Evolutionary conservation across 23 tunicate genomes (phyloP).

Genomic region (Halocynthia aurantium): DNA sequence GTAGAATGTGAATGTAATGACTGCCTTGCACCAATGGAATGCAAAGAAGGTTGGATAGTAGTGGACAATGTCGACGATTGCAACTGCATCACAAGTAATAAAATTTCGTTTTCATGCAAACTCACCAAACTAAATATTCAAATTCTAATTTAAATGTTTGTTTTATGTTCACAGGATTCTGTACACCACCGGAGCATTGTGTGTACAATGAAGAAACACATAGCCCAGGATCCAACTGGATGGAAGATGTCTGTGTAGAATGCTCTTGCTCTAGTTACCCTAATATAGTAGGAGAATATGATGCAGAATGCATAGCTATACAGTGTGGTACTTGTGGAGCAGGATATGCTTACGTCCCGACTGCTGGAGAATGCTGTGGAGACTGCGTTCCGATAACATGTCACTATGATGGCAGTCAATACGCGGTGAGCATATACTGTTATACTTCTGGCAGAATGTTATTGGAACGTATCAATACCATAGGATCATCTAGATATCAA

Average conservation of each 20-base stretch:
- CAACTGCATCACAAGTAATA: constrained; percentile 72
- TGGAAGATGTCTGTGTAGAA: constrained; percentile 80
- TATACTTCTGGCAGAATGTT: too few species aligned
- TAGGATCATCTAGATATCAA: too few species aligned
- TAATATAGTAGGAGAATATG: constrained; percentile 59
- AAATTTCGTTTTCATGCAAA: neutral
- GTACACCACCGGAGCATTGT: constrained; percentile 63
- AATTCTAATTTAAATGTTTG: neutral
- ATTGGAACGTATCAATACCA: too few species aligned
- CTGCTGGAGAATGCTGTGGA: constrained; percentile 95
- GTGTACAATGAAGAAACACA: constrained; percentile 77
- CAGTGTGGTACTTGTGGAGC: constrained; percentile 88
- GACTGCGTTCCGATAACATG: constrained; percentile 95
- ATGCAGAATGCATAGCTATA: constrained; percentile 71
- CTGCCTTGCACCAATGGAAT: constrained; percentile 52
- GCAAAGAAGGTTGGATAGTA: constrained; percentile 76
- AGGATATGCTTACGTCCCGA: constrained; percentile 93
- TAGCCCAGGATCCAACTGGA: constrained; percentile 75
- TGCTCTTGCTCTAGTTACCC: constrained; percentile 70
- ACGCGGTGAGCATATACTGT: constrained; percentile 41
- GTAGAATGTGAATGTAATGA: constrained; percentile 77
- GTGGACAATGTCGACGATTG: constrained; percentile 66
- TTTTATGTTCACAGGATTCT: constrained; percentile 51
- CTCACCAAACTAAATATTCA: constrained; percentile 1
- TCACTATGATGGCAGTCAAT: constrained; percentile 63